phyloP scores from a whole-genome alignment of 2,113 vertebrate species.

The Pelusios castaneus region DNA sequence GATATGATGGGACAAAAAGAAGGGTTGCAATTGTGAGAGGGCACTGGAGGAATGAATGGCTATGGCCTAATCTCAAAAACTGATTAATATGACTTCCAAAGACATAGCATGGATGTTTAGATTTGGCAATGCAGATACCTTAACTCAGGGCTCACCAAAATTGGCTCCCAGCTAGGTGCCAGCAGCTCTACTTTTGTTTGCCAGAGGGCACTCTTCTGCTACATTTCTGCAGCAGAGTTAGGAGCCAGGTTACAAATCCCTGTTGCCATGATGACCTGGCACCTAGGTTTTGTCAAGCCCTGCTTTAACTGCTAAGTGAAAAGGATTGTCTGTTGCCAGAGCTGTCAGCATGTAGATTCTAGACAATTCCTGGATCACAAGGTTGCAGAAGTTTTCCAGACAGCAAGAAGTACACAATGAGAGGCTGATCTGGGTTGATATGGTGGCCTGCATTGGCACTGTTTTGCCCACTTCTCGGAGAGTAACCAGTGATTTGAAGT shows the following conservation, averaged over 20 bases:
- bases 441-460: neutral
- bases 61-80: neutral
- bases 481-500: neutral
- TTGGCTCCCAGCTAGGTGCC: no score
- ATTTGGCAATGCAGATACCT: neutral
- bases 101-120: neutral
- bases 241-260: no score
- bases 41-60: neutral
- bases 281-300: no score
- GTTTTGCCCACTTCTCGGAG: neutral
- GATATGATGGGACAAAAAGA: neutral
- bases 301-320: neutral
- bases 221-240: no score
- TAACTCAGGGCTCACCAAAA: no score
- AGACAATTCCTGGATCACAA: neutral
- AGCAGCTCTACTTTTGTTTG: no score
- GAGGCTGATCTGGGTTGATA: neutral
- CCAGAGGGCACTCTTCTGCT: no score
- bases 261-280: no score
- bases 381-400: neutral
- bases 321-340: neutral
- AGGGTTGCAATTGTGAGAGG: neutral
- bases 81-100: neutral
- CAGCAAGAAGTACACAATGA: neutral
- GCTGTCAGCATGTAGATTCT: neutral